phyloP scores from a whole-genome alignment of 1,140 invertebrate genomes.

The Sitobion miscanthi region DNA sequence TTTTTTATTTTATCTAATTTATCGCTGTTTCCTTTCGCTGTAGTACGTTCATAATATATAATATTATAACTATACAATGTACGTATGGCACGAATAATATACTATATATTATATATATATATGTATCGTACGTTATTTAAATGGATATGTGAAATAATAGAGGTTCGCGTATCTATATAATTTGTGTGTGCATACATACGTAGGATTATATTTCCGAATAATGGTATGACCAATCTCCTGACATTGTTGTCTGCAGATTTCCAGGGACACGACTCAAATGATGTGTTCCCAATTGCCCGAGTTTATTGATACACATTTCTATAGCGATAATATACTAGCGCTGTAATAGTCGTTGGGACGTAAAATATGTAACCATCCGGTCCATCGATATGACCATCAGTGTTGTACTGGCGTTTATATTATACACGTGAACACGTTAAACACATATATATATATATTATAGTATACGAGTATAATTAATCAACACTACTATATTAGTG shows the following conservation, averaged over 20 bases:
- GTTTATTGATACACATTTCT: not conserved
- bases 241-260: not conserved
- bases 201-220: not conserved
- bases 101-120: too few species aligned
- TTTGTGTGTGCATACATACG: not conserved
- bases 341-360: too few species aligned
- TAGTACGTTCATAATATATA: not conserved
- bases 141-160: not conserved
- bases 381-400: not conserved
- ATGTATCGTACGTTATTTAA: not conserved
- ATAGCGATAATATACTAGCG: not conserved
- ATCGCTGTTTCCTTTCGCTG: not conserved
- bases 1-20: not conserved
- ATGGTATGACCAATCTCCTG: not conserved
- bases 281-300: not conserved
- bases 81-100: not conserved
- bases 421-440: not conserved
- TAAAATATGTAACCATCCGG: not conserved
- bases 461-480: too few species aligned
- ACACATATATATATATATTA: too few species aligned
- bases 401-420: not conserved
- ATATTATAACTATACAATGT: not conserved
- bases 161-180: not conserved
- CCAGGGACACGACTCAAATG: not conserved
- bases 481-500: too few species aligned